Conservation (phyloP, 2,797 vertebrate species). For the Sarcophilus harrisii region DNA sequence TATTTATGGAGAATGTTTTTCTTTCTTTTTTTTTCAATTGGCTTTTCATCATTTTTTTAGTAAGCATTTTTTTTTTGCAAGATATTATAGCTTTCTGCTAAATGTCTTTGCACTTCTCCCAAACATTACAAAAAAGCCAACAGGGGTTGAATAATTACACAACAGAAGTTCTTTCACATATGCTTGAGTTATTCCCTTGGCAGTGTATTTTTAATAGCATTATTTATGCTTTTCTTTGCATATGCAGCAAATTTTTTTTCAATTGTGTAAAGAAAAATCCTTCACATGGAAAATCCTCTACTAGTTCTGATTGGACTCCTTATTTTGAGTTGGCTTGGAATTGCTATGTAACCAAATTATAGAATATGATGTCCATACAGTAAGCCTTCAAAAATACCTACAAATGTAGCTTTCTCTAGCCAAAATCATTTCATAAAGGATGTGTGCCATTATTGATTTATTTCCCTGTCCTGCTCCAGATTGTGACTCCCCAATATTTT, state of each 20-base stretch:
- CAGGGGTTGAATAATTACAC: neutral
- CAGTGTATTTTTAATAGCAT: neutral
- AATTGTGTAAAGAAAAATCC: neutral
- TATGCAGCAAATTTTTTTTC: neutral
- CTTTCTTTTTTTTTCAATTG: neutral
- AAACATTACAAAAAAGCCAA: neutral
- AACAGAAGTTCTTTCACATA: neutral
- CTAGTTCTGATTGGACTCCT: neutral
- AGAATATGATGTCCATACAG: neutral
- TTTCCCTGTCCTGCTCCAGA: neutral
- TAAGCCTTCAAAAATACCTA: neutral
- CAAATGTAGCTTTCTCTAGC: neutral
- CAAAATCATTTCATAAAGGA: neutral
- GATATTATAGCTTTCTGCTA: neutral
- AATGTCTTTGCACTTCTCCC: accelerated
- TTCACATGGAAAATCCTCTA: neutral
- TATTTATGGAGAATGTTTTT: neutral
- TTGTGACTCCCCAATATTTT: neutral
- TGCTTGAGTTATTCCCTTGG: neutral
- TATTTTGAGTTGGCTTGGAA: neutral
- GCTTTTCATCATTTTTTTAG: neutral
- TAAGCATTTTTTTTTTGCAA: neutral
- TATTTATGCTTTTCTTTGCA: neutral
- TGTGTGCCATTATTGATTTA: neutral
- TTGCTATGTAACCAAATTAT: neutral